Evolutionary conservation across 1,140 invertebrate genomes (phyloP), one percentile per base, ranked within the genome.

Genomic region (Eubasilissa regina): DNA sequence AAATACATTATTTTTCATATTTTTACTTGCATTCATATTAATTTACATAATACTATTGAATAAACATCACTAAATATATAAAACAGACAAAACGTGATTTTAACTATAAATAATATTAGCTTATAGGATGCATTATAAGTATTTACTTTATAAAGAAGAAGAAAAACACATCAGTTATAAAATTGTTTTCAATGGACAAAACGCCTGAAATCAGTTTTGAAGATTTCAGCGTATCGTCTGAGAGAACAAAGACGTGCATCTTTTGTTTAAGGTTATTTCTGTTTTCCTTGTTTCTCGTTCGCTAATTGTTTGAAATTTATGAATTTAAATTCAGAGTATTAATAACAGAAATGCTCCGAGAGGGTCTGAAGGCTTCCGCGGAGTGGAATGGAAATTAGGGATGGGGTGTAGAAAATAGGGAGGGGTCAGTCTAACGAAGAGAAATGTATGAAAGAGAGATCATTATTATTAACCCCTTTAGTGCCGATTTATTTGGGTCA

Each of bases 391-490:
- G n/a, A 51, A 51, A 13, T 15, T 4, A 47, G 44, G 9, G 64
- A 47, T 19, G 12, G 48, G 44, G 8, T 51, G 58, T 13, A 15
- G 17, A 25, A 15, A 51, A 25, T 56, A 35, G 58, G 47, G 45
- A 74, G 44, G 75, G 74, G 70, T 58, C 55, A 62, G 43, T 73
- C 25, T 73, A 80, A 74, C 79, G 75, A 76, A 80, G 66, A 80
- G 75, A 77, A 77, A 80, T 80, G 79, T 76, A 68, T 72, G 72
- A 80, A 53, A 35, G 64, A 25, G 68, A 80, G 79, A 80, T 80
- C 77, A 80, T 80, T 79, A 79, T 79, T 80, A 68, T 48, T 68
- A 68, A 62, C 19, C 60, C 60, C 60, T 62, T n/a, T 9, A 62
- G 19, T 62, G 25, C 25, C 25, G 25, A 35, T 35, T 1, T 35